phyloP scores from a whole-genome alignment of 2,888 invertebrate genomes.

The Conchocele bisecta region DNA sequence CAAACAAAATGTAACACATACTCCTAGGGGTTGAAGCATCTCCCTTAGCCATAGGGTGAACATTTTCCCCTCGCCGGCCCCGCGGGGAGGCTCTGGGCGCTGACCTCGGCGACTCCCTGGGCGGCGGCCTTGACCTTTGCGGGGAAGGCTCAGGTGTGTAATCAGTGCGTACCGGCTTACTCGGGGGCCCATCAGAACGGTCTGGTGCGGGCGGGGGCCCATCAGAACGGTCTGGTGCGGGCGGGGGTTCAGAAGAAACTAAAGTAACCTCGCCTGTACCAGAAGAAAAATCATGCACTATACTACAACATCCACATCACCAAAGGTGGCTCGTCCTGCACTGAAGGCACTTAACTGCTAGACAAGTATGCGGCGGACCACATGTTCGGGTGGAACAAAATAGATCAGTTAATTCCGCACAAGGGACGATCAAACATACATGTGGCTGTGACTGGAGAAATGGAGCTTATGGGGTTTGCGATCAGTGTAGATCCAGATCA shows the following conservation, averaged over 20 bases:
- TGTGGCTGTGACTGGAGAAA: too few relatives aligned
- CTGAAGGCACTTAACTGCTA: too few relatives aligned
- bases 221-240: constrained; percentile 2
- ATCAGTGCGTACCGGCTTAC: constrained; percentile 5
- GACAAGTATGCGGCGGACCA: too few relatives aligned
- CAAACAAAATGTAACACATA: too few relatives aligned
- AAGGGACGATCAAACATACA: neutral
- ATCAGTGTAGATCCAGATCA: too few relatives aligned
- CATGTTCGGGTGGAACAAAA: too few relatives aligned
- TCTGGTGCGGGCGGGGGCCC: neutral
- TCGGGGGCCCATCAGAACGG: constrained; percentile 23
- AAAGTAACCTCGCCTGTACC: constrained; percentile 48
- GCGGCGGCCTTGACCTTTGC: constrained; percentile 12
- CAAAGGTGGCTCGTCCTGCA: too few relatives aligned
- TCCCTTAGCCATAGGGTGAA: constrained; percentile 49
- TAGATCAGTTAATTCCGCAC: neutral
- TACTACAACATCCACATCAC: constrained; percentile 18
- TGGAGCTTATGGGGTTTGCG: too few relatives aligned
- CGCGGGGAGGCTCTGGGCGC: constrained; percentile 21
- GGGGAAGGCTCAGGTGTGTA: constrained; percentile 3
- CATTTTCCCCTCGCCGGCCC: constrained; percentile 23
- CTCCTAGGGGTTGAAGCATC: constrained; percentile 56
- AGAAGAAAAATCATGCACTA: constrained; percentile 41
- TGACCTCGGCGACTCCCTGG: constrained; percentile 31
- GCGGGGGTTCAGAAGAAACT: constrained; percentile 44